phyloP scores from a whole-genome alignment of 2,797 vertebrate species.

The Microtus californicus region DNA sequence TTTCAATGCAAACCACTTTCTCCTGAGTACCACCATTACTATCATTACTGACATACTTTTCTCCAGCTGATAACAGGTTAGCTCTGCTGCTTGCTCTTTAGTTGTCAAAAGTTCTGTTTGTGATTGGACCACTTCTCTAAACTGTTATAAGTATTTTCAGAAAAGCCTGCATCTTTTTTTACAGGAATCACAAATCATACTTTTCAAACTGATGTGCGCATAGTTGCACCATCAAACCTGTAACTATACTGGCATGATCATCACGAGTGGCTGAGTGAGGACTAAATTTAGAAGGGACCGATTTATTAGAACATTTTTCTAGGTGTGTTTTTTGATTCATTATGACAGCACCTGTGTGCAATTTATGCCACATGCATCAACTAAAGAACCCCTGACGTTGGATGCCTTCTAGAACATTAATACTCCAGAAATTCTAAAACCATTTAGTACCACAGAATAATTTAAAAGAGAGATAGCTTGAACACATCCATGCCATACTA shows the following conservation, averaged over 20 bases:
- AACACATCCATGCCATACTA: neutral
- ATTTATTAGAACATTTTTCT: neutral
- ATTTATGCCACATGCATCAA: neutral
- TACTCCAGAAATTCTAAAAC: neutral
- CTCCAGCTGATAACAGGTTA: neutral
- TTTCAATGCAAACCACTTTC: neutral
- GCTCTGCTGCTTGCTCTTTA: neutral
- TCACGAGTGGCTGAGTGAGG: neutral
- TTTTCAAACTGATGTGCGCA: neutral
- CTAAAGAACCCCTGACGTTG: neutral
- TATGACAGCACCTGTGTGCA: neutral
- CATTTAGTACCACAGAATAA: constrained; percentile 37
- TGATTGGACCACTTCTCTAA: neutral
- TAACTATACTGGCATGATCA: neutral
- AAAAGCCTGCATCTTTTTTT: constrained; percentile 29
- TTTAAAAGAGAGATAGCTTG: constrained; percentile 22
- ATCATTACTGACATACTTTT: constrained; percentile 30
- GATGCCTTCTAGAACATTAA: constrained; percentile 3
- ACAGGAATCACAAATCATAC: neutral
- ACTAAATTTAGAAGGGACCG: neutral
- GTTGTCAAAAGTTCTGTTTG: neutral
- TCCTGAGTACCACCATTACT: neutral
- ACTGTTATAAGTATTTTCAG: constrained; percentile 1
- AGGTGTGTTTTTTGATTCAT: neutral
- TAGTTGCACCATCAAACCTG: constrained; percentile 28